phyloP scores from a whole-genome alignment of 2,113 vertebrate species.

The Pagrus major region DNA sequence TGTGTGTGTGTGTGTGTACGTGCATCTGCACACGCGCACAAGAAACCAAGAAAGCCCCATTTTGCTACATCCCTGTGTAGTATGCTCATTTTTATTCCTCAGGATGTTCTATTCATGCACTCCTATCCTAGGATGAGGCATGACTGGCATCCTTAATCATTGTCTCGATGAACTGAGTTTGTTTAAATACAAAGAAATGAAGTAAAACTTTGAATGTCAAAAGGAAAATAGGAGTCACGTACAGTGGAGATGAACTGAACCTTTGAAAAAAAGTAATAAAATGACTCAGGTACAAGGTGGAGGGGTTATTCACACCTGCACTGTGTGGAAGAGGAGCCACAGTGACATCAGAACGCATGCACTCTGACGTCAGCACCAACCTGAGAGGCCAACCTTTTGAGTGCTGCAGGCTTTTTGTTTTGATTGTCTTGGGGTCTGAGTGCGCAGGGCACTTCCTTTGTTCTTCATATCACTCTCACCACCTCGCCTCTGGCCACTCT shows the following conservation, averaged over 20 bases:
- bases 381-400: constrained; percentile 42
- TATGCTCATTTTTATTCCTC: not conserved
- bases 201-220: not conserved
- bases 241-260: not conserved
- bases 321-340: constrained; percentile 1
- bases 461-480: constrained; percentile 53
- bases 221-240: not conserved
- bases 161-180: not conserved
- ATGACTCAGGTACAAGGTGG: constrained; percentile 11
- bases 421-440: constrained; percentile 31
- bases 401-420: constrained; percentile 53
- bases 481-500: constrained; percentile 21
- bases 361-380: constrained; percentile 58
- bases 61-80: not conserved
- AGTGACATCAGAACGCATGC: constrained; percentile 52
- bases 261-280: constrained; percentile 8
- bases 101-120: not conserved
- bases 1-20: not conserved
- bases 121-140: not conserved
- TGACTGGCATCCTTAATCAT: not conserved
- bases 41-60: not conserved
- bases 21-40: too few relatives aligned
- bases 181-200: not conserved
- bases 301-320: constrained; percentile 34
- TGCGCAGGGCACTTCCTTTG: constrained; percentile 61